Base-by-base conservation (phyloP, 1,140 invertebrate species). In the Dreissena rostriformis region DNA sequence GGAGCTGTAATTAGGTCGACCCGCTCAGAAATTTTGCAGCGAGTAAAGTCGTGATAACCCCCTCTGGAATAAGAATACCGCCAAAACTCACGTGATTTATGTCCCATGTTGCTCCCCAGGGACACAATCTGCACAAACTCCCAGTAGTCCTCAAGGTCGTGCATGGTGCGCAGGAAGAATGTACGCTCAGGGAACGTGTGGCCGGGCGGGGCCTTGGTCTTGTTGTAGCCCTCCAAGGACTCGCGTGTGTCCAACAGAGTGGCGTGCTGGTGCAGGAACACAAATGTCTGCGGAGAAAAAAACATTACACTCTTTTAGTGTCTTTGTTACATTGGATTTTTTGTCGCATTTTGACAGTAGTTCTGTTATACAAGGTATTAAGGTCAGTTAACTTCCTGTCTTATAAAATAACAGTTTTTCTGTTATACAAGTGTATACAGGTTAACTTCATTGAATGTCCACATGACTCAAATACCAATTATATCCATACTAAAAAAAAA, bases 61-160 rank as follows among this genome's bases (percentile, higher is more conserved):
- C n/a, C 55, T 61, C 55, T n/a, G n/a, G n/a, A n/a, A 39, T 39
- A 39, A 39, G 39, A 39, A 39, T 39, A 39, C 39, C 8, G 39
- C 8, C 39, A 39, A 39, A 39, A 95, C 84, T 63, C 70, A 88
- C 86, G 81, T 76, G 76, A 77, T 61, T 77, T 82, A 52, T 94
- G 94, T 28, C 96, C 96, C 14, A 97, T 90, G 55, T 94, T 95
- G 0, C 96, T 96, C 79, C 95, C 95, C 26, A 96, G 94, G 84
- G 95, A 95, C 66, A 95, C 95, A 51, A 94, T 95, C 94, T 95
- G 95, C 91, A 97, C 92, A 68, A 96, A 95, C 75, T 90, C 94
- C 97, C 97, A 97, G 91, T 96, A 97, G 19, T 95, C 94, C 15
- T 95, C 94, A 0, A 97, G 91, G 82, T 95, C 95, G 15, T 94